These are phyloP conservation scores for Drosophila parabipectinata DNA, from an alignment of 1,140 invertebrate genomes.

Conservation along the genomic window DNA sequence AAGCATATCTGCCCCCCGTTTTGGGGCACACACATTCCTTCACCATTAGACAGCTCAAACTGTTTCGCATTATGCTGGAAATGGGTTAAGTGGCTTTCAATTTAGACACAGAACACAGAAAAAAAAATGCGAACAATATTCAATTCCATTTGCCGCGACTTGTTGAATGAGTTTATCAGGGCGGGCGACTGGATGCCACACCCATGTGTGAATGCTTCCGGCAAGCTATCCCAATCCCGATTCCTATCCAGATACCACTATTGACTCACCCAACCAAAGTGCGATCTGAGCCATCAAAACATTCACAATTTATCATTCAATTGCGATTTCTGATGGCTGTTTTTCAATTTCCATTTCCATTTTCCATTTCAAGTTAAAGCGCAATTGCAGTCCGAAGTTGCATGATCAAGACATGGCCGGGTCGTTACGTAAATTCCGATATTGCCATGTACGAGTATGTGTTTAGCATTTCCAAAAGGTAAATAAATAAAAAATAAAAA, in stretches of 20 bases:
- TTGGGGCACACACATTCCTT: neutral
- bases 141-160: constrained; percentile 44
- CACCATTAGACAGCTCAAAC: constrained; percentile 43
- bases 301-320: constrained; percentile 51
- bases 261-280: constrained; percentile 45
- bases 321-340: constrained; percentile 15
- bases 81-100: constrained; percentile 80
- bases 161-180: constrained; percentile 44
- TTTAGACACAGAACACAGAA: constrained; percentile 44
- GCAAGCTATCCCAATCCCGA: constrained; percentile 8
- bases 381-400: constrained; percentile 29
- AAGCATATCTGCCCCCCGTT: constrained; percentile 13
- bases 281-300: constrained; percentile 5
- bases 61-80: constrained; percentile 76
- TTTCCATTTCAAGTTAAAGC: constrained; percentile 26
- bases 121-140: constrained; percentile 52
- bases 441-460: constrained; percentile 2
- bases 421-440: constrained; percentile 33
- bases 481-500: constrained; percentile 33
- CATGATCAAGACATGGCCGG: constrained; percentile 45
- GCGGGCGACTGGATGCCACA: constrained; percentile 16
- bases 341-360: constrained; percentile 10
- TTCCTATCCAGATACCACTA: constrained; percentile 6
- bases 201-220: constrained; percentile 53
- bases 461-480: constrained; percentile 30